Percentiles rank a stretch among this genome's conserved stretches.
phyloP scores from a whole-genome alignment of 2,113 vertebrate genomes.

The Syngnathus scovelli region DNA sequence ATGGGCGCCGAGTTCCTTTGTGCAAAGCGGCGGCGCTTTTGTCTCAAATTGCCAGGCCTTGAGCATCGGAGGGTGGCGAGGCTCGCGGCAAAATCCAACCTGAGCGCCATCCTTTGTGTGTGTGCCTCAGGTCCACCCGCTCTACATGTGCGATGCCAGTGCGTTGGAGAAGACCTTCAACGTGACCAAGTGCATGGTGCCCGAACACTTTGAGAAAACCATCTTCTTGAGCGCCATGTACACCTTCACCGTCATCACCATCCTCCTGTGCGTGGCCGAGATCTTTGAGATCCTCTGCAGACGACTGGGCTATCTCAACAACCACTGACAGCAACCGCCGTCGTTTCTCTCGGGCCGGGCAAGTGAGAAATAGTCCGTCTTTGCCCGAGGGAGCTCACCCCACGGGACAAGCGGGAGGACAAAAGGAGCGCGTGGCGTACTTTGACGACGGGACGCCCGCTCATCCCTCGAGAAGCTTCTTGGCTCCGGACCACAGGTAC shows the following conservation, averaged over 20 bases:
- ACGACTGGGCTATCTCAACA: conserved; percentile 74
- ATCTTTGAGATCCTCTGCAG: conserved; percentile 83
- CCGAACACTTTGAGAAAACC: conserved; percentile 88
- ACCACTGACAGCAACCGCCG: conserved; percentile 50
- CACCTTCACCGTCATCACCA: conserved; percentile 82
- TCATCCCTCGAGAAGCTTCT: background rate
- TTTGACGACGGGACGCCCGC: background rate
- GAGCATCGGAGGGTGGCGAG: too few relatives aligned
- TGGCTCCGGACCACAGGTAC: conserved; percentile 24
- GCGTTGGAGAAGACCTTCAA: conserved; percentile 73
- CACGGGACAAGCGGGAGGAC: background rate
- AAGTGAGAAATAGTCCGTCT: conserved; percentile 17
- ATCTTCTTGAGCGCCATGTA: conserved; percentile 88
- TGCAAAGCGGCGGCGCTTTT: too few relatives aligned
- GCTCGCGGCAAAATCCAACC: too few relatives aligned
- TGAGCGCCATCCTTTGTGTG: too few relatives aligned
- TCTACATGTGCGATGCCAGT: conserved; percentile 76
- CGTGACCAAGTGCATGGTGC: conserved; percentile 78
- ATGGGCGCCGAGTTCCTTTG: too few relatives aligned
- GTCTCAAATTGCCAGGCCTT: too few relatives aligned
- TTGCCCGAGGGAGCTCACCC: conserved; percentile 18
- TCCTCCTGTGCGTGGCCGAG: conserved; percentile 76
- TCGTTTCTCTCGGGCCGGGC: too few relatives aligned
- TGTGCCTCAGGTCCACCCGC: conserved; percentile 67
- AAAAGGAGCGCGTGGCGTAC: background rate